phyloP scores from a whole-genome alignment of 2,797 vertebrate species.

The Heterohyrax brucei region DNA sequence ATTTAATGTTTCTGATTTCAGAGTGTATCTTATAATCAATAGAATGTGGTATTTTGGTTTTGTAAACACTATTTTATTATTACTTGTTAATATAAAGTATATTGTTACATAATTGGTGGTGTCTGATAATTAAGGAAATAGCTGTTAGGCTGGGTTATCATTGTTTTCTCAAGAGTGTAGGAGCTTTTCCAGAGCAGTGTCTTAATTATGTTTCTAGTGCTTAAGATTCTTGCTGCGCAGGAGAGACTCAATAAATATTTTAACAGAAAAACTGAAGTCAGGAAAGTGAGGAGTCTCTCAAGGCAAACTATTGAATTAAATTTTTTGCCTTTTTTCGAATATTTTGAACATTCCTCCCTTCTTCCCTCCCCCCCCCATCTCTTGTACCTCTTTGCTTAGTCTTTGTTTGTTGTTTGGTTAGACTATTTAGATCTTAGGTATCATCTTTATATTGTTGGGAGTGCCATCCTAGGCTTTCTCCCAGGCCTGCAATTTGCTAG shows the following conservation, averaged over 20 bases:
- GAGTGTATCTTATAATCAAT: neutral
- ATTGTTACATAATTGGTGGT: neutral
- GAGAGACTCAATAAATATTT: neutral
- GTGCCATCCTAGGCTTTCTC: neutral
- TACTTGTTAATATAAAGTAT: neutral
- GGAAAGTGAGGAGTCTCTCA: neutral
- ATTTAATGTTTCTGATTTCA: conserved; percentile 2
- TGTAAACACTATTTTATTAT: neutral
- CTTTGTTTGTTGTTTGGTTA: neutral
- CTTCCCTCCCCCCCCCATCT: neutral
- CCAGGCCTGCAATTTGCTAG: neutral
- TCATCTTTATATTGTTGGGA: neutral
- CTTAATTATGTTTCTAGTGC: neutral
- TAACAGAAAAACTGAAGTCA: neutral
- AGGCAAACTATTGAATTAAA: neutral
- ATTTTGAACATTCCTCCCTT: neutral
- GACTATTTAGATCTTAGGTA: neutral
- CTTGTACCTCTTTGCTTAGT: neutral
- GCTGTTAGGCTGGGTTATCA: neutral
- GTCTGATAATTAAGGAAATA: neutral
- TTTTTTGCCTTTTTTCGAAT: neutral
- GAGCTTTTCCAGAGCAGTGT: neutral
- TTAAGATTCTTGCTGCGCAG: neutral
- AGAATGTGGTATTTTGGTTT: neutral
- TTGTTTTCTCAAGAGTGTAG: neutral